Conservation (phyloP, 53 echinoderm and acorn worm genomes). For the Actinopyga echinites region DNA sequence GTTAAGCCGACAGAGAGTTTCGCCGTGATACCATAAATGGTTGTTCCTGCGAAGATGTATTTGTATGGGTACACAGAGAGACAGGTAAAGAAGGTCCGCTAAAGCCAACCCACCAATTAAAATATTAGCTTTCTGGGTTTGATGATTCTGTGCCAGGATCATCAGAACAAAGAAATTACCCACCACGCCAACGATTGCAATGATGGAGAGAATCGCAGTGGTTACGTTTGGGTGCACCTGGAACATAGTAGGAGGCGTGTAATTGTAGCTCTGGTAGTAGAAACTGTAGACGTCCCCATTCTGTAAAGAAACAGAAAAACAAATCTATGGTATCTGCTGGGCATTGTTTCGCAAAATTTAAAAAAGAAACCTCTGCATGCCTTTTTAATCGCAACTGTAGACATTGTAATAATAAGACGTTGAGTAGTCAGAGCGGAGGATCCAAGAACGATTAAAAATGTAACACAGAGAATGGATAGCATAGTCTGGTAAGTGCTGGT, state of each 20-base stretch:
- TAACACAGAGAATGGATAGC: too few relatives aligned
- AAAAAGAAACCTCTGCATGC: too few relatives aligned
- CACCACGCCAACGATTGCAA: conserved; percentile 5
- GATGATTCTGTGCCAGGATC: conserved; percentile 18
- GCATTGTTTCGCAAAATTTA: too few relatives aligned
- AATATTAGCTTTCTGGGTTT: conserved; percentile 27
- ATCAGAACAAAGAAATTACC: conserved; percentile 26
- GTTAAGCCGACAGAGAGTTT: neutral
- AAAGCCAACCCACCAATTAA: conserved; percentile 28
- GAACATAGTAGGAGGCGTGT: neutral
- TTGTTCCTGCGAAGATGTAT: neutral
- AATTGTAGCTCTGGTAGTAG: too few relatives aligned
- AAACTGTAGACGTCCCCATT: too few relatives aligned
- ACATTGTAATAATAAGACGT: too few relatives aligned
- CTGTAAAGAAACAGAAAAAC: too few relatives aligned
- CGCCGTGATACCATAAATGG: conserved; percentile 5
- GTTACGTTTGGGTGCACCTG: neutral
- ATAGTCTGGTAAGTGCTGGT: too few relatives aligned
- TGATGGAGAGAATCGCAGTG: conserved; percentile 3
- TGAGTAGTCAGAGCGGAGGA: too few relatives aligned
- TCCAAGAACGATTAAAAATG: too few relatives aligned
- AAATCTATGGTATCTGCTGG: too few relatives aligned
- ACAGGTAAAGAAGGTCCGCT: conserved; percentile 19
- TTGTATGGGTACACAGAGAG: conserved; percentile 14
- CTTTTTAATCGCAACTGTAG: too few relatives aligned